These are phyloP conservation scores for Thera britannica DNA, from an alignment of 2,888 invertebrate species.

Conservation along the genomic window DNA sequence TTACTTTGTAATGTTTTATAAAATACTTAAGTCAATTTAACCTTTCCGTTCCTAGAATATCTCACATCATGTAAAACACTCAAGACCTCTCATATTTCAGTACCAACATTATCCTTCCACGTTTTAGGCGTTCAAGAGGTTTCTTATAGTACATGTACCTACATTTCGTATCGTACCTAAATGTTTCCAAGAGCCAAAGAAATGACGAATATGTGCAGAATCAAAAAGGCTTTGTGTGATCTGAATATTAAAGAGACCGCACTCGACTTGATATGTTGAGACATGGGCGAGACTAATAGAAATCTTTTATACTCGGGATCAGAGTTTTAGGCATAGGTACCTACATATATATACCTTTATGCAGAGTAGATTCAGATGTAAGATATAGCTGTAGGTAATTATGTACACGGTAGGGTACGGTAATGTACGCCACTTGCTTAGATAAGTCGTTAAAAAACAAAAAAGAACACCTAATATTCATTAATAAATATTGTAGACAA, in stretches of 20 bases:
- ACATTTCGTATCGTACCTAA: slow-evolving; percentile 4
- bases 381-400: no score
- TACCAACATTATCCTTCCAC: neutral
- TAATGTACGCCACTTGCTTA: no score
- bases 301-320: slow-evolving; percentile 39
- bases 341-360: neutral
- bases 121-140: neutral
- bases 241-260: slow-evolving; percentile 42
- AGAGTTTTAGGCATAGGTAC: slow-evolving; percentile 24
- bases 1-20: no score
- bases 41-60: no score
- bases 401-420: no score
- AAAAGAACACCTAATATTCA: no score
- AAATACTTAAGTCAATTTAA: no score
- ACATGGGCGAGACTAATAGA: slow-evolving; percentile 41
- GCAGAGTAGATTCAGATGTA: neutral
- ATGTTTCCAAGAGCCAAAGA: slow-evolving; percentile 18
- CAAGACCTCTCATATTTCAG: neutral
- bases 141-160: neutral
- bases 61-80: no score
- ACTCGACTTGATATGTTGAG: slow-evolving; percentile 28
- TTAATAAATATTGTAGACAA: no score
- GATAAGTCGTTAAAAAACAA: no score
- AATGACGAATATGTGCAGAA: slow-evolving; percentile 36
- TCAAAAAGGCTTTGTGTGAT: slow-evolving; percentile 38